Evolutionary conservation across 23 tunicate species (phyloP).

Genomic region (Botrylloides violaceus): DNA sequence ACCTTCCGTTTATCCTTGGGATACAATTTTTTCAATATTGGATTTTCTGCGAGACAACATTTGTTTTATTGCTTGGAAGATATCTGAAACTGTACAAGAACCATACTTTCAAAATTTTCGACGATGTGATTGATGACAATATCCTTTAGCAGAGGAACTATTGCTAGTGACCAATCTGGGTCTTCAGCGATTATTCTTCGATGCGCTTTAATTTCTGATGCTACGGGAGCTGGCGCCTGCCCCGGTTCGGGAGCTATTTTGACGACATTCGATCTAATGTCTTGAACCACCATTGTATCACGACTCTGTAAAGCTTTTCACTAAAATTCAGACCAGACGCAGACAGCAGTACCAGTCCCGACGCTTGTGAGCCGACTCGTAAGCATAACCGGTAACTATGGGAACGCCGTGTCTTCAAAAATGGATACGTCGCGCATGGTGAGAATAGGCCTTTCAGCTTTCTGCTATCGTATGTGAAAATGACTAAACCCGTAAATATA

Average conservation of each 20-base stretch:
- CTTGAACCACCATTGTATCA: slow-evolving; percentile 58
- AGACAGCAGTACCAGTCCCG: no score
- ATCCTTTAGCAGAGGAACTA: slow-evolving; percentile 82
- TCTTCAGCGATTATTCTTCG: slow-evolving; percentile 98
- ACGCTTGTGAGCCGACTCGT: no score
- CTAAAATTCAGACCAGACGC: no score
- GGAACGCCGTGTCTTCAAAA: no score
- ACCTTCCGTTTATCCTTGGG: slow-evolving; percentile 67
- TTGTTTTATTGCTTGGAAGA: neutral
- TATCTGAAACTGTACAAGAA: neutral
- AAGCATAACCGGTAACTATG: no score
- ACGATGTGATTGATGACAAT: slow-evolving; percentile 63
- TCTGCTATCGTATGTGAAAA: no score
- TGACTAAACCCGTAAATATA: no score
- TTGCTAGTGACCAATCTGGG: slow-evolving; percentile 81
- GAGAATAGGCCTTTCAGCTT: no score
- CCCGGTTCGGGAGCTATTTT: slow-evolving; percentile 12
- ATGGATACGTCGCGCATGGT: no score
- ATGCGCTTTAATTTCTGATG: slow-evolving; percentile 38
- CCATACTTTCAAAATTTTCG: slow-evolving; percentile 46
- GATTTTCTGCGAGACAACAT: slow-evolving; percentile 49
- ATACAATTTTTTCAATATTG: slow-evolving; percentile 52
- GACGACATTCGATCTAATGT: slow-evolving; percentile 51
- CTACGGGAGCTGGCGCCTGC: neutral
- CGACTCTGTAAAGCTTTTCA: no score